phyloP scores from a whole-genome alignment of 2,888 invertebrate species.

The Lepidochitona cinerea region DNA sequence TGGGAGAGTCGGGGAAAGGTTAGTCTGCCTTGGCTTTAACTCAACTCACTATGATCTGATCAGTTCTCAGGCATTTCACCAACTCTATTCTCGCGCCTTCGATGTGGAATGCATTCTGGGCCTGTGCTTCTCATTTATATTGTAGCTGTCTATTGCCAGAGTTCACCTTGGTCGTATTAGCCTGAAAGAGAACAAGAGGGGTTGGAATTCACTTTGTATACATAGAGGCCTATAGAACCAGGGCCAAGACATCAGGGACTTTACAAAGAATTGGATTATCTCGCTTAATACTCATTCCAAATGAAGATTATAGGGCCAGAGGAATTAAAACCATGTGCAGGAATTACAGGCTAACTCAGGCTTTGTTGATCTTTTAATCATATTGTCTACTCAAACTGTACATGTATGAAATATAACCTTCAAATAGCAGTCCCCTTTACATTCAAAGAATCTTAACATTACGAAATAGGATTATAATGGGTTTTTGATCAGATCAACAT shows the following conservation, averaged over 20 bases:
- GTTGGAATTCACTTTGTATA: background rate
- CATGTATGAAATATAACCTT: no score
- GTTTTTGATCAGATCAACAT: no score
- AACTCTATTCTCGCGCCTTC: background rate
- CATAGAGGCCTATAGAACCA: background rate
- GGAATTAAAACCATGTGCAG: no score
- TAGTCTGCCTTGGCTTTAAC: background rate
- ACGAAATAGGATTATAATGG: no score
- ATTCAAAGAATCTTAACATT: no score
- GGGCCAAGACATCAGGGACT: background rate
- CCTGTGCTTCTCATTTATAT: background rate
- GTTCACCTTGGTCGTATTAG: slow-evolving; percentile 1
- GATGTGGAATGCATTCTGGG: background rate
- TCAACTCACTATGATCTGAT: background rate
- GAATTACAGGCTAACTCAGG: no score
- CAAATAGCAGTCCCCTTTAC: no score
- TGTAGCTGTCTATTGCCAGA: background rate
- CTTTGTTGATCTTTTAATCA: no score
- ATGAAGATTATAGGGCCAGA: background rate
- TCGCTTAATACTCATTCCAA: background rate
- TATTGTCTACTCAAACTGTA: no score
- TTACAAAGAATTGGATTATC: background rate
- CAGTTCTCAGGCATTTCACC: background rate
- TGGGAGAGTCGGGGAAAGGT: background rate
- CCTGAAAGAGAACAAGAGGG: background rate